These are phyloP conservation scores for Allygus modestus DNA, from an alignment of 2,888 invertebrate genomes.

Conservation along the genomic window DNA sequence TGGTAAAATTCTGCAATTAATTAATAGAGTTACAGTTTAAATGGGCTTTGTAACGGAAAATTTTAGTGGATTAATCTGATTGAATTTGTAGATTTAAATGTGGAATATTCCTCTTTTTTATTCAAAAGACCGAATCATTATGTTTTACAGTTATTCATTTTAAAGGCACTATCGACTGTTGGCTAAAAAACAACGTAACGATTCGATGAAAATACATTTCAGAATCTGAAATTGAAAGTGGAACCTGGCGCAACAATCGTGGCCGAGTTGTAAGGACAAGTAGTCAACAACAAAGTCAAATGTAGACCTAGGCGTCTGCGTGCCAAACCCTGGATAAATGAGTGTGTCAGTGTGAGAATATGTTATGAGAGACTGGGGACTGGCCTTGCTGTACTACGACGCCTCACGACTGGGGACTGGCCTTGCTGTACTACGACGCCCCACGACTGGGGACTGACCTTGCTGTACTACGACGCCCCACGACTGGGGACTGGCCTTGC, in stretches of 20 bases:
- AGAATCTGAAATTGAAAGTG: background rate
- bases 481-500: background rate
- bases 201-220: background rate
- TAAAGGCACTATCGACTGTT: too few species aligned
- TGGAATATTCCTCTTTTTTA: too few species aligned
- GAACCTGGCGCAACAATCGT: background rate
- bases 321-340: background rate
- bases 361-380: background rate
- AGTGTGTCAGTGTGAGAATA: too few species aligned
- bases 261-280: conserved; percentile 3
- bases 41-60: too few species aligned
- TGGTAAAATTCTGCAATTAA: too few species aligned
- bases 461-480: background rate
- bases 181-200: too few species aligned
- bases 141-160: too few species aligned
- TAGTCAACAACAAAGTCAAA: conserved; percentile 21
- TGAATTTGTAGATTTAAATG: too few species aligned
- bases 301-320: background rate
- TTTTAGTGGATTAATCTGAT: too few species aligned
- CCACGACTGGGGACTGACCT: background rate
- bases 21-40: too few species aligned
- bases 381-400: background rate
- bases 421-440: background rate
- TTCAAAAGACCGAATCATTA: too few species aligned
- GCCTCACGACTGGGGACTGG: background rate